phyloP scores from a whole-genome alignment of 2,888 invertebrate species.

The Acanthosoma haemorrhoidale region DNA sequence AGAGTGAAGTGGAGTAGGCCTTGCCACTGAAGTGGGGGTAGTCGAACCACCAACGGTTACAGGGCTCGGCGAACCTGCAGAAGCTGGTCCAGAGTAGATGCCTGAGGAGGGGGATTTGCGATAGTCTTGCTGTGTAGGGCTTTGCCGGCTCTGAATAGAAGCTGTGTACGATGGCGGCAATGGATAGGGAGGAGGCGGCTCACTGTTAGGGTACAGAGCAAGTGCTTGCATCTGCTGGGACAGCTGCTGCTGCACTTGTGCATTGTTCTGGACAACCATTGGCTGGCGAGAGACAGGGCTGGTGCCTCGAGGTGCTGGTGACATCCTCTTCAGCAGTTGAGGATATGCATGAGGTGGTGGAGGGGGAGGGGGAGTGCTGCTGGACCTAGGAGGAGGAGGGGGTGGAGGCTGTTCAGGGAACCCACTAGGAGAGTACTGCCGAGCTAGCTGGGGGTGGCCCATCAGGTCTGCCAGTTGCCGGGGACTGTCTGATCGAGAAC shows the following conservation, averaged over 20 bases:
- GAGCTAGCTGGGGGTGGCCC: conserved; percentile 60
- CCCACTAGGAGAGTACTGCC: conserved; percentile 67
- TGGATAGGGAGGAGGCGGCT: conserved; percentile 63
- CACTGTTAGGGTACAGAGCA: conserved; percentile 61
- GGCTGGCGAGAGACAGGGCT: conserved; percentile 69
- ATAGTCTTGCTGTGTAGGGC: conserved; percentile 74
- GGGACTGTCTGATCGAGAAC: conserved; percentile 84
- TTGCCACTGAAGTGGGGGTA: conserved; percentile 57
- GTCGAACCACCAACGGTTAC: conserved; percentile 64
- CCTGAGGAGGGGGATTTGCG: conserved; percentile 82
- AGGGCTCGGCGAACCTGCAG: conserved; percentile 78
- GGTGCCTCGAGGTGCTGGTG: conserved; percentile 63
- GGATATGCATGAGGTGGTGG: conserved; percentile 58
- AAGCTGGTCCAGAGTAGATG: conserved; percentile 64
- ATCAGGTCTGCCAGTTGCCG: conserved; percentile 56
- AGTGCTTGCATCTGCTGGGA: conserved; percentile 84
- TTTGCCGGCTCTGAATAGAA: conserved; percentile 80
- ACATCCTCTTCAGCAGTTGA: conserved; percentile 70
- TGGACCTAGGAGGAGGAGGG: conserved; percentile 68
- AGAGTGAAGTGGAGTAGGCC: conserved; percentile 75
- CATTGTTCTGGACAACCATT: conserved; percentile 76
- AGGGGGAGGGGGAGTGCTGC: conserved; percentile 55
- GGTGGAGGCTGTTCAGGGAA: conserved; percentile 59
- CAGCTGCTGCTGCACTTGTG: conserved; percentile 70
- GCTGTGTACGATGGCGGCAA: conserved; percentile 81